Base-by-base conservation (phyloP, 1,140 invertebrate genomes). In the Drosophila azteca region DNA sequence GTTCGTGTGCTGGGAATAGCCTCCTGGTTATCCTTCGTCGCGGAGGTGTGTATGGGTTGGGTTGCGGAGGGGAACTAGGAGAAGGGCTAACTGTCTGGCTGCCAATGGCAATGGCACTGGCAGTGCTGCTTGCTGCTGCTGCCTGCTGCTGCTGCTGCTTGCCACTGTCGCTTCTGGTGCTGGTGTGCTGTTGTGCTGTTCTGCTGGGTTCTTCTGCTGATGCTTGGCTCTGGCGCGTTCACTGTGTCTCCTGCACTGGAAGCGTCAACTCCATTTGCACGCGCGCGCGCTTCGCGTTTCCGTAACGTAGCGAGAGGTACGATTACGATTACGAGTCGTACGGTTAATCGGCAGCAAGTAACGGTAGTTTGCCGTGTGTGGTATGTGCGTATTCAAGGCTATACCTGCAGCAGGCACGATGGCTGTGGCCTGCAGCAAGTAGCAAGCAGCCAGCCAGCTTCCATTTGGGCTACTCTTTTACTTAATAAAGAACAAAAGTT, bases 171-270 rank as follows among this genome's bases (percentile, higher is more conserved):
- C 26, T 26, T 26, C 24, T 59, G 8, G 20, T 49, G 11, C 29
- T 43, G 44, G 35, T 49, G 50, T 64, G 46, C 58, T 53, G 51
- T 22, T 35, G n/a, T n/a, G n/a, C n/a, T n/a, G n/a, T n/a, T n/a
- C n/a, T n/a, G 8, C n/a, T 49, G 65, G 24, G 65, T 87, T 87
- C 82, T 88, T 88, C 65, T 87, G 78, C 71, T 88, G 82, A 64
- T 85, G 59, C 78, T 87, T 87, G 80, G 74, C 67, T 82, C 70
- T 81, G 83, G 83, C 79, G 78, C 69, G 78, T 87, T 87, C 69
- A 87, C 87, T 87, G 79, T 88, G 69, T 87, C 78, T 83, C 55
- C 83, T 87, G 78, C 83, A 60, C 75, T 87, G 74, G 75, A 75
- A 76, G 83, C 83, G 83, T 87, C 66, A 88, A 87, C 83, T 87